Evolutionary conservation across 2,113 vertebrate species (phyloP), one percentile per base, ranked within the genome.

Genomic region (Psittacula cyanocephala): DNA sequence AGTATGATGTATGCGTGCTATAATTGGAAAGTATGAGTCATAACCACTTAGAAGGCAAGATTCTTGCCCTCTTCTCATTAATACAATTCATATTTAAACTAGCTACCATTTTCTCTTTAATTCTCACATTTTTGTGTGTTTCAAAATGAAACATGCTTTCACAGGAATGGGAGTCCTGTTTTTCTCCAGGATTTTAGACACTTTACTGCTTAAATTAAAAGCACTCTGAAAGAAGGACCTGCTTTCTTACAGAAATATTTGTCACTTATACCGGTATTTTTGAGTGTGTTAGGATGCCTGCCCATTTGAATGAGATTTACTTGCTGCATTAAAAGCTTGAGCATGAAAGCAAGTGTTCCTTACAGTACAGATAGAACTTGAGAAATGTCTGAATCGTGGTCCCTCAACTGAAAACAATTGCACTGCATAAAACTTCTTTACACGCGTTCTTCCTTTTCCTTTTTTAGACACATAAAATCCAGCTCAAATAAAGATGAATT

Each of bases 81-180:
- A 97, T 95, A 93, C 71, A 88, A 94, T 97, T 95, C 86, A 91
- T 97, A 94, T 96, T 97, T 97, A 96, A 97, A 96, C 78, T 63
- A 95, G 59, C 50, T 94, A 75, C 75, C 64, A 41, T 84, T 96
- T 95, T 97, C 44, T 67, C 68, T 85, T 89, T 86, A 92, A 78
- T 81, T 92, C 64, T 78, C 64, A 71, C 72, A 65, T 75, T 12
- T 5, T 93, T 85, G 62, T 43, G 50, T 43, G 44, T 69, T 95
- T 95, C 89, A 88, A 89, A 92, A 86, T 93, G 89, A 93, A 93
- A 80, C 17, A 43, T 64, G n/a, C 69, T 92, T 95, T 96, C 79
- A 88, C 43, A 74, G 76, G 91, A 93, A 87, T 57, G 44, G 59
- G 95, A 92, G 88, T 79, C 44, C 76, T 63, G 44, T 6, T 93